Evolutionary conservation across 1,140 invertebrate species (phyloP).

Genomic region (Lepidurus packardi): DNA sequence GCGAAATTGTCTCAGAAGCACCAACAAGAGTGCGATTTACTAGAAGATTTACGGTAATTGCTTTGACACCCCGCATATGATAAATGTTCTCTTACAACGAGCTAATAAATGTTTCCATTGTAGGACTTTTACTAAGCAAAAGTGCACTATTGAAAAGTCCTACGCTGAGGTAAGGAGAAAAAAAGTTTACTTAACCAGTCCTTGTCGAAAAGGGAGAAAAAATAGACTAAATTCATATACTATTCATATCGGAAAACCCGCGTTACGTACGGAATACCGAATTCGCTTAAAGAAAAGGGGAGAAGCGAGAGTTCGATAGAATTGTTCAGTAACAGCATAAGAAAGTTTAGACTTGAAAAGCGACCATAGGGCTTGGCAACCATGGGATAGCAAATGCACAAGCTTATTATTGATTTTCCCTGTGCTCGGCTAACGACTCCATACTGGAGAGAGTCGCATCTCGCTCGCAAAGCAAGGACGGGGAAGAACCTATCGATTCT

Average conservation of each 20-base stretch:
- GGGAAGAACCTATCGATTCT: conserved; percentile 15
- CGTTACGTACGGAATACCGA: no score
- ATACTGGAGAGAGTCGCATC: background rate
- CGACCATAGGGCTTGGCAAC: background rate
- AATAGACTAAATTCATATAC: no score
- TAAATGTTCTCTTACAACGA: background rate
- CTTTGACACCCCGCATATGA: background rate
- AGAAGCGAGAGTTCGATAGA: background rate
- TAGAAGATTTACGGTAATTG: conserved; percentile 75
- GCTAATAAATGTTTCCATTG: conserved; percentile 41
- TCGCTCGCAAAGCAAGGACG: background rate
- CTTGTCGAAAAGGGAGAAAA: no score
- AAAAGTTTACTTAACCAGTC: no score
- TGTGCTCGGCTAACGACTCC: background rate
- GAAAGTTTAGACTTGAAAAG: conserved; percentile 26
- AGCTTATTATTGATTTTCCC: conserved; percentile 16
- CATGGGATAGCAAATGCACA: background rate
- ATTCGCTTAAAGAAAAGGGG: no score
- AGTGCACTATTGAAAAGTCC: conserved; percentile 86
- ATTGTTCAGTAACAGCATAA: conserved; percentile 6
- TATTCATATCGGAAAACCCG: no score
- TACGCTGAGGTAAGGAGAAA: conserved; percentile 74
- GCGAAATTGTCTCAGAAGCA: conserved; percentile 87
- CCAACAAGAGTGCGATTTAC: conserved; percentile 89
- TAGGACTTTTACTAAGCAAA: conserved; percentile 82